Evolutionary conservation across 2,888 invertebrate species (phyloP).

Genomic region (Norana najaformis): DNA sequence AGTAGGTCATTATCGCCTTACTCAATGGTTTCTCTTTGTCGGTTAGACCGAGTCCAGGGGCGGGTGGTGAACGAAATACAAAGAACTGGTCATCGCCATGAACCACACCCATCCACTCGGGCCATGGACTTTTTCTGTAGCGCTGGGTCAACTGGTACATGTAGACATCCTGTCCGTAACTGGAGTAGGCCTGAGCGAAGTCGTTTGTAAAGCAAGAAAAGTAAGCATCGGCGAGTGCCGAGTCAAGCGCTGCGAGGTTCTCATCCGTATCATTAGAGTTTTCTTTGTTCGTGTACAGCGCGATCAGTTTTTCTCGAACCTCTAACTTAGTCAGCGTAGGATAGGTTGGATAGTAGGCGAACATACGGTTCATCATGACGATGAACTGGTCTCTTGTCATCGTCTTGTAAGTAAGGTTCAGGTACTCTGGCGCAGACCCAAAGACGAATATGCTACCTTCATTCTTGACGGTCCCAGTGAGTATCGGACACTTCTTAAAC

Average conservation of each 20-base stretch:
- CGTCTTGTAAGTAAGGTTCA: constrained; percentile 55
- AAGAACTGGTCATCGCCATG: constrained; percentile 93
- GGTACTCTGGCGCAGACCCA: constrained; percentile 71
- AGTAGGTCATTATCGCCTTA: constrained; percentile 83
- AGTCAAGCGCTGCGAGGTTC: constrained; percentile 83
- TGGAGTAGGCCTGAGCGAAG: constrained; percentile 84
- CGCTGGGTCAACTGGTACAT: constrained; percentile 87
- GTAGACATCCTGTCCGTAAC: constrained; percentile 83
- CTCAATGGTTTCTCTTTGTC: constrained; percentile 82
- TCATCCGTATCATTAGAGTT: constrained; percentile 81
- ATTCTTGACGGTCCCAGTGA: constrained; percentile 90
- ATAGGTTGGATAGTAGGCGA: constrained; percentile 70
- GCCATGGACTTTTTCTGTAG: constrained; percentile 82
- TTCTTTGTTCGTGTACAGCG: constrained; percentile 89
- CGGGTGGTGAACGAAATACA: constrained; percentile 85
- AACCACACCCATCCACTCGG: constrained; percentile 93
- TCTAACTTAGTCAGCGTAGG: constrained; percentile 71
- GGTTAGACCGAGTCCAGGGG: constrained; percentile 78
- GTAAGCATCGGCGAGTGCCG: constrained; percentile 91
- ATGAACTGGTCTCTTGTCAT: constrained; percentile 80
- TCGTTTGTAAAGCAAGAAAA: constrained; percentile 94
- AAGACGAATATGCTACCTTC: constrained; percentile 90
- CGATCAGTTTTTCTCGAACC: constrained; percentile 78
- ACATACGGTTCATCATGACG: constrained; percentile 77
- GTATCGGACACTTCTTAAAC: constrained; percentile 87